Base-by-base conservation (phyloP, 2,888 invertebrate genomes). In the Nebria salina region DNA sequence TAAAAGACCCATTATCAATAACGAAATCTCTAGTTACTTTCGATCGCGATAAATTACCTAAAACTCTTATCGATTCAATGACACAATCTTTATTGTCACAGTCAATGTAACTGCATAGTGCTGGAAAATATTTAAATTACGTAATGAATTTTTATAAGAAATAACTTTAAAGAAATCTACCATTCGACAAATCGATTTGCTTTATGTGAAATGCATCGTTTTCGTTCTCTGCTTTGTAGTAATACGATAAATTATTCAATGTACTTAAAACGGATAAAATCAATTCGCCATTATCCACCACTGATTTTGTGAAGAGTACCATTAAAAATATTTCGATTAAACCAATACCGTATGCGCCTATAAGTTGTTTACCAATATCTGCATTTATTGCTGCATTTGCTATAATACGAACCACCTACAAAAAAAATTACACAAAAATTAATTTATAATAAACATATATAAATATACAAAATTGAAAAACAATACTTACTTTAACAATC, bases 191-290 rank as follows among this genome's bases (percentile, higher is more conserved):
- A 83, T 90, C 89, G 64, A 90, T 86, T 83, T 91, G 90, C 82
- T 90, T 89, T 8, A 89, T 85, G 77, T 90, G 90, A 84, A 91
- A 90, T 70, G 90, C 87, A 83, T 90, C 89, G 72, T 86, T 84
- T 76, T 89, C 88, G 72, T 87, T 85, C 79, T 90, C 89, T 41
- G 89, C 88, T 8, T 89, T 91, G 77, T 93, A 91, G 87, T 95
- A 95, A 88, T 93, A 97, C 1, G 96, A 95, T 77, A 97, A 90
- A 88, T 97, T 97, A 88, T 96, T 97, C 82, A 97, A 90, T 0
- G 96, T 95, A 8, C 95, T 95, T 72, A 96, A 89, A 13, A 94
- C 93, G 5, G 96, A 95, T 82, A 95, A 91, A 2, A 95, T 92
- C 72, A 97, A 88, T 87, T 96, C 96, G 85, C 94, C 94, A 84